A percentile compares a stretch with the other conserved stretches of the same genome.
These are phyloP conservation scores for Trichosurus vulpecula DNA, from an alignment of 2,797 vertebrate genomes.

Conservation along the genomic window DNA sequence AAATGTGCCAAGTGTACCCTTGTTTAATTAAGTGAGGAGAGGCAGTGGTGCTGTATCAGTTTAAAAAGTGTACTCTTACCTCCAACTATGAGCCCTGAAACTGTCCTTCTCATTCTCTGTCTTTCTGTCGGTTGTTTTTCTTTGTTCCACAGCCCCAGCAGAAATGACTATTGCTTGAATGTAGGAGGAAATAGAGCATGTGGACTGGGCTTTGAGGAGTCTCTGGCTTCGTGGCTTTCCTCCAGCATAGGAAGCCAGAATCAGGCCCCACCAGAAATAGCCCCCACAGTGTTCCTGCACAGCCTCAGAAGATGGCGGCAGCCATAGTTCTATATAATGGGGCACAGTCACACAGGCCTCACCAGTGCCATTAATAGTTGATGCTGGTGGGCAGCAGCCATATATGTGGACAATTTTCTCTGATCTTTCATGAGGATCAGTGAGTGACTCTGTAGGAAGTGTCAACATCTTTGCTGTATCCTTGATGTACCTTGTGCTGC, in stretches of 20 bases:
- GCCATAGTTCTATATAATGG: background rate
- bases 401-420: background rate
- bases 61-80: background rate
- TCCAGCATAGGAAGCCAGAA: background rate
- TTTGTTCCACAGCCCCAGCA: background rate
- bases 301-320: background rate
- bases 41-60: background rate
- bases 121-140: background rate
- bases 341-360: background rate
- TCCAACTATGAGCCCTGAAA: background rate
- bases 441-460: background rate
- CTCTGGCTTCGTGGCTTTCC: background rate
- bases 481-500: background rate
- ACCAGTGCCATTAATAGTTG: background rate
- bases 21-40: background rate
- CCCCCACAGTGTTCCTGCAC: background rate
- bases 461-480: background rate
- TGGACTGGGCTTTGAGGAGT: background rate
- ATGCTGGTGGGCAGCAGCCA: background rate
- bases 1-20: background rate
- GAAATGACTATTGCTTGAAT: background rate
- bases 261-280: background rate
- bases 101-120: background rate
- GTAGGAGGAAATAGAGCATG: background rate
- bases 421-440: background rate